Percentiles rank a stretch among this genome's conserved stretches.
Evolutionary conservation across 2,888 invertebrate genomes (phyloP).

Genomic region (Thecophora atra): DNA sequence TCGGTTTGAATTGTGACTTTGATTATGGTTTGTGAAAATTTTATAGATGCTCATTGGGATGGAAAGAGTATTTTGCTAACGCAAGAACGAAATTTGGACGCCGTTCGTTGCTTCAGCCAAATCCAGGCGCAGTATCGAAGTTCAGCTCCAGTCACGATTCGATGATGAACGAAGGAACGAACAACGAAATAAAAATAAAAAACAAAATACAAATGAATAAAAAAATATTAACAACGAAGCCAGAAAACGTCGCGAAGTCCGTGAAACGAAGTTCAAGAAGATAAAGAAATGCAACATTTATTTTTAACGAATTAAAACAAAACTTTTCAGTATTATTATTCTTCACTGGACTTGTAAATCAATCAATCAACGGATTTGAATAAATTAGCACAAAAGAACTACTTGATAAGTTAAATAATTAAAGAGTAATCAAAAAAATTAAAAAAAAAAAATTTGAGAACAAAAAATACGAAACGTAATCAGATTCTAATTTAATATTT

Average conservation of each 20-base stretch:
- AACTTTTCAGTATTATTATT: too few relatives aligned
- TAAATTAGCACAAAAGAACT: too few relatives aligned
- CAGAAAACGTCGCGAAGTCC: background rate
- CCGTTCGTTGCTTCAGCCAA: background rate
- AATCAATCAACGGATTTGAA: too few relatives aligned
- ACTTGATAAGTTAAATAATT: too few relatives aligned
- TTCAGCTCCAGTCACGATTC: conserved; percentile 26
- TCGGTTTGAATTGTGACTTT: conserved; percentile 33
- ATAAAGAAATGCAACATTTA: too few relatives aligned
- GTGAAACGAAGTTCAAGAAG: too few relatives aligned
- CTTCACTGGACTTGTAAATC: too few relatives aligned
- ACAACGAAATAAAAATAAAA: background rate
- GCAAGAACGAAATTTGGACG: background rate
- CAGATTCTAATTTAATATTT: too few relatives aligned
- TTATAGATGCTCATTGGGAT: conserved; percentile 52
- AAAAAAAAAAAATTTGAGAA: too few relatives aligned
- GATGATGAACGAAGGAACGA: background rate
- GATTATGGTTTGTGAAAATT: conserved; percentile 55
- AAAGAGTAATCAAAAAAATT: too few relatives aligned
- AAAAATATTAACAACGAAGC: background rate
- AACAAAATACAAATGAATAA: background rate
- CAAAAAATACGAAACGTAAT: too few relatives aligned
- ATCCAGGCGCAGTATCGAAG: background rate
- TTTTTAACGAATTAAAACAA: too few relatives aligned
- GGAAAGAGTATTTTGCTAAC: conserved; percentile 12